Evolutionary conservation across 2,113 vertebrate genomes (phyloP).

Genomic region (Himantopus leucocephalus): DNA sequence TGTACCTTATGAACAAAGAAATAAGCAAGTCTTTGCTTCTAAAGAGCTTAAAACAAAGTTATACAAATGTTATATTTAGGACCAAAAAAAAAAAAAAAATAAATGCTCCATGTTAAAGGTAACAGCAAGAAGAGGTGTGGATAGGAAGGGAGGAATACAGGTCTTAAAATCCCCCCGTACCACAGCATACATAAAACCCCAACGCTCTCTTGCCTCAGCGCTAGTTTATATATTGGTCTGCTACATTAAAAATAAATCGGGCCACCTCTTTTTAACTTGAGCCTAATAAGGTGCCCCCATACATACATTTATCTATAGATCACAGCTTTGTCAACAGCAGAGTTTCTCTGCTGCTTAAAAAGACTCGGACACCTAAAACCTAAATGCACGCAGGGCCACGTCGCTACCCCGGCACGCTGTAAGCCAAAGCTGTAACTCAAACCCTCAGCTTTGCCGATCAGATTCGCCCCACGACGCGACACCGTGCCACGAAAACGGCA

Average conservation of each 20-base stretch:
- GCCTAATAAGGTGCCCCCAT: neutral
- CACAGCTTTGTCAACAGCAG: neutral
- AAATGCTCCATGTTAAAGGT: neutral
- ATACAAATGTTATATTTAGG: neutral
- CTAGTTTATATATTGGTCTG: neutral
- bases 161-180: neutral
- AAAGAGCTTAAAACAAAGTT: neutral
- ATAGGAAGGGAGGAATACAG: neutral
- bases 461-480: conserved; percentile 54
- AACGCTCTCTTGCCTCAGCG: accelerated
- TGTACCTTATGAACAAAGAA: neutral
- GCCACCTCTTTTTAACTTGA: neutral
- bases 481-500: conserved; percentile 34
- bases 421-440: conserved; percentile 64
- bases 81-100: neutral
- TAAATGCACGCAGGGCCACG: neutral
- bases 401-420: neutral
- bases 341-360: neutral
- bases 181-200: neutral
- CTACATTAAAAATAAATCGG: conserved; percentile 22
- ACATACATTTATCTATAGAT: neutral
- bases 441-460: neutral
- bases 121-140: neutral
- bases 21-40: neutral
- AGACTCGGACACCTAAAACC: neutral